A percentile compares a stretch with the other conserved stretches of the same genome.
These are phyloP conservation scores for Leptodactylus fuscus DNA, from an alignment of 2,113 vertebrate species.

Conservation along the genomic window DNA sequence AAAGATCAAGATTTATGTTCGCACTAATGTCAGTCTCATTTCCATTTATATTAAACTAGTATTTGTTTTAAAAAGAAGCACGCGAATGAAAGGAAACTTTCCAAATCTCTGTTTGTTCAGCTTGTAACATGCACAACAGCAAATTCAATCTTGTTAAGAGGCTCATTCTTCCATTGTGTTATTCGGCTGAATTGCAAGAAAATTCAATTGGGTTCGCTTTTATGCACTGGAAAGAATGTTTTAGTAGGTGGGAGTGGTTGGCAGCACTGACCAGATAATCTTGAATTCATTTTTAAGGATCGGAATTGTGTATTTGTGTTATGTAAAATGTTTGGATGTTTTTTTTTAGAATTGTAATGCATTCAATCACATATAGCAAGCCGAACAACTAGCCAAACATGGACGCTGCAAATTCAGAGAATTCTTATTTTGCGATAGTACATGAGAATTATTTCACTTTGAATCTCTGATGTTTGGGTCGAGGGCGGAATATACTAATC, in stretches of 20 bases:
- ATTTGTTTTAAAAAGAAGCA: slow-evolving; percentile 79
- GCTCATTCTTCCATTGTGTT: slow-evolving; percentile 72
- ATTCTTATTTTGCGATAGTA: too few relatives aligned
- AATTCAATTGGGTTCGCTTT: slow-evolving; percentile 46
- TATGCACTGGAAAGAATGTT: slow-evolving; percentile 47
- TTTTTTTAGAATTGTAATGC: neutral
- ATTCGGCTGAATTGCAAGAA: slow-evolving; percentile 71
- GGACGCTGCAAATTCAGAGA: too few relatives aligned
- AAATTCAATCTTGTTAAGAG: slow-evolving; percentile 79
- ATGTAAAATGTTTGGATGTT: neutral
- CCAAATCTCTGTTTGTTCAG: slow-evolving; percentile 83
- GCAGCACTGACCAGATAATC: neutral
- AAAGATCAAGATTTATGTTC: slow-evolving; percentile 81
- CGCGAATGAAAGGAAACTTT: slow-evolving; percentile 75
- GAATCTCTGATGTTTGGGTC: neutral
- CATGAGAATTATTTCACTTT: neutral
- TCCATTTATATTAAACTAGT: slow-evolving; percentile 86
- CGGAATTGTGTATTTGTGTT: neutral
- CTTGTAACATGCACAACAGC: slow-evolving; percentile 77
- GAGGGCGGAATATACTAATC: too few relatives aligned
- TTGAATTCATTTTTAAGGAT: neutral
- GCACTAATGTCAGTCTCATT: slow-evolving; percentile 76
- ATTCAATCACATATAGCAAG: neutral
- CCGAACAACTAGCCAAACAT: too few relatives aligned
- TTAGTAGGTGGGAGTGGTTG: neutral